Conservation (phyloP, 2,888 invertebrate genomes). For the Spodoptera picta region DNA sequence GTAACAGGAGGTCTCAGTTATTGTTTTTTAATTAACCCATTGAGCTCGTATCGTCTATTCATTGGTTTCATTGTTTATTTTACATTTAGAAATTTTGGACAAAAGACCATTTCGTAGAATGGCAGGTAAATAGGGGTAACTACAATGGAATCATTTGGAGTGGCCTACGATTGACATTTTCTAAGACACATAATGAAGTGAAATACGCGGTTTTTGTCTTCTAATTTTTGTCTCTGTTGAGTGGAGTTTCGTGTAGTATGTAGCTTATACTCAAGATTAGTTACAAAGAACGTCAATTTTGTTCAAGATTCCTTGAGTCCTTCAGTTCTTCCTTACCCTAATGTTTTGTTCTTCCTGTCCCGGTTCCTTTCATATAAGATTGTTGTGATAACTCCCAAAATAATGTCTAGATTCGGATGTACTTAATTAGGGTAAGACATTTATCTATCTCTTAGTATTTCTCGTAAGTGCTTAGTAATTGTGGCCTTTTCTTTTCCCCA, state of each 20-base stretch:
- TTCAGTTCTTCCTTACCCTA: background rate
- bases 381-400: too few relatives aligned
- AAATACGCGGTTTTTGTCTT: background rate
- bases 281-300: background rate
- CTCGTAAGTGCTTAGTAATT: too few relatives aligned
- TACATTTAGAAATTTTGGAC: constrained; percentile 15
- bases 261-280: constrained; percentile 5
- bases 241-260: background rate
- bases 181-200: constrained; percentile 11
- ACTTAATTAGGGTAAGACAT: too few relatives aligned
- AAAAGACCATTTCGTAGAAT: constrained; percentile 3
- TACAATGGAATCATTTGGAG: constrained; percentile 2
- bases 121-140: constrained; percentile 2
- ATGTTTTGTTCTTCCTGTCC: background rate
- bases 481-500: too few relatives aligned
- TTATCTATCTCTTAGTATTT: too few relatives aligned
- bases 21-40: constrained; percentile 44
- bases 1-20: constrained; percentile 15
- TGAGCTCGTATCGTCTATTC: constrained; percentile 11
- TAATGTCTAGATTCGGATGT: too few relatives aligned
- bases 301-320: constrained; percentile 2
- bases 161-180: constrained; percentile 8
- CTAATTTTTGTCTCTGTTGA: background rate
- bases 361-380: too few relatives aligned
- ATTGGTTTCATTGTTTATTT: constrained; percentile 31